These are phyloP conservation scores for Anolis apletophallus DNA, from an alignment of 2,797 vertebrate species.

Conservation along the genomic window DNA sequence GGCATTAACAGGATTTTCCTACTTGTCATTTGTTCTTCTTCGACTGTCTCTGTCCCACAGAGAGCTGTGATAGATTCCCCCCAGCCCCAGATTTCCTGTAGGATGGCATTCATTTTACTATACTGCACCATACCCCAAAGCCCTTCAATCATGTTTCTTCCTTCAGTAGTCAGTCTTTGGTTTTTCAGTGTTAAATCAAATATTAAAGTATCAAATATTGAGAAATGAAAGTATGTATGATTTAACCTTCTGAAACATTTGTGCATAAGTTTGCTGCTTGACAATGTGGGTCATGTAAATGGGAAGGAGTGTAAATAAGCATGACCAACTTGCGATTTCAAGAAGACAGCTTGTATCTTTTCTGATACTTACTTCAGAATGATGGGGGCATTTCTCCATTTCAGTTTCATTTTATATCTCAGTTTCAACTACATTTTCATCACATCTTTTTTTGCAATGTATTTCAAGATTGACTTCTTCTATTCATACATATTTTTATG, in stretches of 20 bases:
- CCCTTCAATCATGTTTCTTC: neutral
- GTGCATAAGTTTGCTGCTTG: neutral
- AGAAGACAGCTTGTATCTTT: neutral
- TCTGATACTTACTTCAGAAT: neutral
- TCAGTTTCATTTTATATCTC: too few relatives aligned
- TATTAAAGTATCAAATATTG: neutral
- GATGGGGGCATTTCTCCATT: neutral
- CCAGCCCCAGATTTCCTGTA: neutral
- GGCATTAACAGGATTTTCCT: neutral
- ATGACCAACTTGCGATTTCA: neutral
- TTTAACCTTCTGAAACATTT: neutral
- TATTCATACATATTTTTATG: too few relatives aligned
- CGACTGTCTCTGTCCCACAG: neutral
- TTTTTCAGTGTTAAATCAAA: neutral
- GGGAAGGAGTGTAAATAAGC: neutral
- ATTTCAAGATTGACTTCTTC: too few relatives aligned
- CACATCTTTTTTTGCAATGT: too few relatives aligned
- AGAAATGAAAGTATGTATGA: neutral
- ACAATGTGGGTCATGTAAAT: neutral
- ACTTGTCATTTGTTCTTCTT: neutral
- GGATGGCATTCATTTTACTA: neutral
- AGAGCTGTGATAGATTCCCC: neutral
- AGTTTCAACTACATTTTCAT: too few relatives aligned
- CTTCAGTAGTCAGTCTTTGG: neutral
- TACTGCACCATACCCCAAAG: neutral